Base-by-base conservation (phyloP, 2,888 invertebrate species). In the Gymnosoma rotundatum region DNA sequence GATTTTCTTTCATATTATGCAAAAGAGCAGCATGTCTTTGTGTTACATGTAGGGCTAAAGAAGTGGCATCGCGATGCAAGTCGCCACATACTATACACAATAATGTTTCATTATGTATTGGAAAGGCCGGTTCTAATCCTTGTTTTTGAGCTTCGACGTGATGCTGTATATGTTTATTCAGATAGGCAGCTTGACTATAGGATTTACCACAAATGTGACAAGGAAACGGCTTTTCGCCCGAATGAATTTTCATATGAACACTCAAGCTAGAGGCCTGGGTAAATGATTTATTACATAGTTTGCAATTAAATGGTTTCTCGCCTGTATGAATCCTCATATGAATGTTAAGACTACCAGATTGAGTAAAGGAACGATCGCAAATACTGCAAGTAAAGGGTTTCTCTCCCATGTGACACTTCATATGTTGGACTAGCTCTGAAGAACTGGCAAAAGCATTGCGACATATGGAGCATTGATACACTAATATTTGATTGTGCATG, bases 371-470 rank as follows among this genome's bases (percentile, higher is more conserved):
- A 61, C 92, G 91, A 87, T 92, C 92, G 83, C 92, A 92, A 45
- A 92, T 88, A 25, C 91, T 91, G 80, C 92, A 92, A 60, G 91
- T 91, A 72, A 92, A 93, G 0, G 93, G 93, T 75, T 92, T 92
- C 82, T 93, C 93, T 14, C 93, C 93, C 88, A 92, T 91, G 74
- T 93, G 93, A 21, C 90, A 90, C 79, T 93, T 92, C 92, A 93
- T 93, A 84, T 93, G 93, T 84, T 92, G 92, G 52, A 92, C 92
- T 69, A 92, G 85, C 86, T 92, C 92, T n/a, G 91, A 91, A 25
- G 92, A 91, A 86, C 90, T 90, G 32, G 91, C 89, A 86, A 92
- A 92, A 9, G 91, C 90, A 61, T 88, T 88, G 4, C 90, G 89
- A 69, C 92, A 92, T 83, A 93, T 91, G 45, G 91, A 90, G 75